Base-by-base conservation (phyloP, 2,888 invertebrate genomes). In the Amblyjoppa proteus region DNA sequence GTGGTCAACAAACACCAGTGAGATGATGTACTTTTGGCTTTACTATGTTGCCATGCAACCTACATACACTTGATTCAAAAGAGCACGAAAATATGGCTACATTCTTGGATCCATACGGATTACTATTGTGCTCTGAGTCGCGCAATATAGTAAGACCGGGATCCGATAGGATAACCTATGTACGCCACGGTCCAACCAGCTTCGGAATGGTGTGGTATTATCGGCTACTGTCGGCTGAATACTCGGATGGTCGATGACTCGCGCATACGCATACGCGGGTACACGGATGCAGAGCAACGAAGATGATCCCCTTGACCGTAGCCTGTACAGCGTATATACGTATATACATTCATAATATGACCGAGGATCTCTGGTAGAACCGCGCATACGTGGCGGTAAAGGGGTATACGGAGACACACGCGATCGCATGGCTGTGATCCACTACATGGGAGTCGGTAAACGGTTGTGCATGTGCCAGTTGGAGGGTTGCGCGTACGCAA, bases 401-500 rank as follows among this genome's bases (percentile, higher is more conserved):
- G 13, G 49, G 58, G 58, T 69, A 61, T n/a, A 16, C 58, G 28
- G 58, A 51, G 20, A 68, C 45, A 73, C 66, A 38, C 34, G 76
- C n/a, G 64, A 77, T 74, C 34, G 81, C 77, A 74, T 58, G 81
- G 45, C 45, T 49, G 45, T 31, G 61, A 20, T 20, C 51, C 11
- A 76, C 51, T 25, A 77, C 61, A 78, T 56, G 25, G 45, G 53
- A 64, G 61, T 61, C 51, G 69, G 81, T 70, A 74, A 81, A 77
- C 56, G 81, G 77, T 81, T 53, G 71, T 71, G 34, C 73, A 74
- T 34, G 74, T 69, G 51, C 31, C 51, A 66, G 58, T 53, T 49
- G n/a, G 71, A 56, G 73, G 69, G 73, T 74, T 51, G 73, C 51
- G 70, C 64, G 25, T 38, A 81, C 66, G 58, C 68, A 49, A 51